A percentile compares a stretch with the other conserved stretches of the same genome.
Conservation (phyloP, 2,113 vertebrate genomes). For the Taurulus bubalis region DNA sequence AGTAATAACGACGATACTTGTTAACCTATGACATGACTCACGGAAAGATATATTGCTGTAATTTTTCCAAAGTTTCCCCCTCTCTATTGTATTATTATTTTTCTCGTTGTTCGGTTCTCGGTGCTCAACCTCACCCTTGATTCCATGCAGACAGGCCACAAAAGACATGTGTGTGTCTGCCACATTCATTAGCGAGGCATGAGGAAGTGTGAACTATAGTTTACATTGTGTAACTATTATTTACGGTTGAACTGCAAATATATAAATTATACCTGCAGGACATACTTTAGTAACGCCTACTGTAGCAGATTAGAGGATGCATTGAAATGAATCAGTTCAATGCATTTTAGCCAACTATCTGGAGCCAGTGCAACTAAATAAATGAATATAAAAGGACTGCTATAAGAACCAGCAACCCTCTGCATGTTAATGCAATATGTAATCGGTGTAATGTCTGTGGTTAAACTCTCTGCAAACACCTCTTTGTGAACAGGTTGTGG, state of each 20-base stretch:
- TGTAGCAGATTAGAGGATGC: not conserved
- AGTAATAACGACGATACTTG: not conserved
- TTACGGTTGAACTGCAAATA: not conserved
- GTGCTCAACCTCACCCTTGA: not conserved
- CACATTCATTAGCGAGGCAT: not conserved
- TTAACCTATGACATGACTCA: not conserved
- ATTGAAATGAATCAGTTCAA: not conserved
- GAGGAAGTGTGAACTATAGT: not conserved
- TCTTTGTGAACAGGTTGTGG: not conserved
- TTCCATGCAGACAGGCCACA: too few relatives aligned
- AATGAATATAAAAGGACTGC: slow-evolving; percentile 7
- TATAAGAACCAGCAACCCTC: not conserved
- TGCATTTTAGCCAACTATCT: not conserved
- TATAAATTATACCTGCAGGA: not conserved
- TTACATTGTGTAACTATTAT: not conserved
- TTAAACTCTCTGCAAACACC: not conserved
- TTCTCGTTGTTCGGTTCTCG: not conserved
- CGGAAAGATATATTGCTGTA: not conserved
- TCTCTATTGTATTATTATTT: not conserved
- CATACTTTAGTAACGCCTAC: not conserved
- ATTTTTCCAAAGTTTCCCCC: not conserved
- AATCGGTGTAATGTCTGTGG: not conserved
- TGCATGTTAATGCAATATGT: slow-evolving; percentile 11
- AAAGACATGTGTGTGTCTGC: not conserved
- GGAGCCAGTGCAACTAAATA: not conserved